Conservation (phyloP, 2,113 vertebrate genomes). For the Sitta europaea region DNA sequence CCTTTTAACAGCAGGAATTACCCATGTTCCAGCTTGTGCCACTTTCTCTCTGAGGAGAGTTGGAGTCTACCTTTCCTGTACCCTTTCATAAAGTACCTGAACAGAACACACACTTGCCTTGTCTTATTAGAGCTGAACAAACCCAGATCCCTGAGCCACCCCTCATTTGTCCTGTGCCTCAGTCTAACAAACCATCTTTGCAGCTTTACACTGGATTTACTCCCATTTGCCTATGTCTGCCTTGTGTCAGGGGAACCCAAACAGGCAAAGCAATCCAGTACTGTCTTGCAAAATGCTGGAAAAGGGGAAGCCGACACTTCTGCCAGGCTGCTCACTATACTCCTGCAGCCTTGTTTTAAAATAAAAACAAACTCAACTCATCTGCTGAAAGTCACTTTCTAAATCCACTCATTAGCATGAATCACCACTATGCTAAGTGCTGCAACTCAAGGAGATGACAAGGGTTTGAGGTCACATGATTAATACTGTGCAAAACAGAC, state of each 20-base stretch:
- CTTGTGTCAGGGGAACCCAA: neutral
- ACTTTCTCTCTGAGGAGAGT: neutral
- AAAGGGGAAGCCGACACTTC: neutral
- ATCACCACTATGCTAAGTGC: neutral
- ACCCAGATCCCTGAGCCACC: neutral
- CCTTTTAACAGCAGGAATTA: neutral
- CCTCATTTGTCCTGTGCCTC: neutral
- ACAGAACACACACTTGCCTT: neutral
- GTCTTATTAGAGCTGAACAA: neutral
- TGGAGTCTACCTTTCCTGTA: neutral
- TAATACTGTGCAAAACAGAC: neutral
- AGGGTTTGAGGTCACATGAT: neutral
- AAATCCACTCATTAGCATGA: neutral
- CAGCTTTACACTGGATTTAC: neutral
- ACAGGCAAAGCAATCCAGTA: neutral
- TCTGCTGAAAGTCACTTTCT: neutral
- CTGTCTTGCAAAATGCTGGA: neutral
- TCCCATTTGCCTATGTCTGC: neutral
- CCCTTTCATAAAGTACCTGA: neutral
- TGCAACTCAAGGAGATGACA: neutral
- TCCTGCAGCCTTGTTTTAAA: neutral
- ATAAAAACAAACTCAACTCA: neutral
- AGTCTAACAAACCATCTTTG: neutral
- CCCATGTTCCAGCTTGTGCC: neutral
- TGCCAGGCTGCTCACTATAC: fast-evolving